phyloP scores from a whole-genome alignment of 2,888 invertebrate species.

The Hyposoter dolosus region DNA sequence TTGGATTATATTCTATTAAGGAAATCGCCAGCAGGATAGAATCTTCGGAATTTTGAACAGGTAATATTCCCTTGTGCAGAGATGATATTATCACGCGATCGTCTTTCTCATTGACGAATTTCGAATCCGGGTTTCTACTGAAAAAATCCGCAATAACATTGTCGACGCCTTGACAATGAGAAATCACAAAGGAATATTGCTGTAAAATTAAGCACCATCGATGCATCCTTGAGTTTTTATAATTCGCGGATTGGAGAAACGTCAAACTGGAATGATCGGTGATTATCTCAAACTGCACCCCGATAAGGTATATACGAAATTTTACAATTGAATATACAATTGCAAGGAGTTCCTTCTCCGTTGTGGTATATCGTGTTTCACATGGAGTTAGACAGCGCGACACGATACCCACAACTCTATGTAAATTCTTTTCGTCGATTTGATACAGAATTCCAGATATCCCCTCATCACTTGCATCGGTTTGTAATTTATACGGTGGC shows the following conservation, averaged over 20 bases:
- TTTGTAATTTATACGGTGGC: slow-evolving; percentile 54
- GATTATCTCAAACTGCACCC: not conserved
- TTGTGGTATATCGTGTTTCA: not conserved
- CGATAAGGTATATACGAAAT: not conserved
- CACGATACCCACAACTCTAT: slow-evolving; percentile 27
- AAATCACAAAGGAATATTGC: slow-evolving; percentile 17
- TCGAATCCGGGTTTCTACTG: not conserved
- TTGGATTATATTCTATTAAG: no score
- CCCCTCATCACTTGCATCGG: not conserved
- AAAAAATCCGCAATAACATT: not conserved
- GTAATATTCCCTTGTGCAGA: not conserved
- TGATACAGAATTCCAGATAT: slow-evolving; percentile 56
- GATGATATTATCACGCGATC: not conserved
- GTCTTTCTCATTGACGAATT: not conserved
- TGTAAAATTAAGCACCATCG: slow-evolving; percentile 36
- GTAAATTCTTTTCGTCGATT: not conserved
- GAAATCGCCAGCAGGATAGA: not conserved
- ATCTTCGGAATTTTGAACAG: not conserved
- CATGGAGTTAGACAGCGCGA: slow-evolving; percentile 63
- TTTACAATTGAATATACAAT: not conserved
- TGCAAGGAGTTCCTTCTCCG: not conserved
- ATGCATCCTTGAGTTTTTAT: not conserved
- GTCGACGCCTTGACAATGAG: not conserved
- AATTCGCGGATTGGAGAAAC: slow-evolving; percentile 1
- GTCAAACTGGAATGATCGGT: slow-evolving; percentile 24